A percentile compares a stretch with the other conserved stretches of the same genome.
phyloP scores from a whole-genome alignment of 2,888 invertebrate species.

The Luperina nickerlii region DNA sequence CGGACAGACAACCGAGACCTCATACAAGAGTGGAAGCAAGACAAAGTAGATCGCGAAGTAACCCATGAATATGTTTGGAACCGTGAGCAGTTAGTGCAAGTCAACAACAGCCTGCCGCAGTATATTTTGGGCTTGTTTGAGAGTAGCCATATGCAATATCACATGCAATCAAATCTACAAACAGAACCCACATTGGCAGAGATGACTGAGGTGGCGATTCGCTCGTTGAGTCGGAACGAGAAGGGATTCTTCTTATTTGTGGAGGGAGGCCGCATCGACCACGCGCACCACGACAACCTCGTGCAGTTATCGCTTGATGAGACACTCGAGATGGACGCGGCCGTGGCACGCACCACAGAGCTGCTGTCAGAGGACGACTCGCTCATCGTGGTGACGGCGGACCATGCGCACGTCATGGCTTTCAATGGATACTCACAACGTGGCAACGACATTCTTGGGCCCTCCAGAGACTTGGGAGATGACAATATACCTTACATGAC shows the following conservation, averaged over 20 bases:
- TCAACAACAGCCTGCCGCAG: constrained; percentile 87
- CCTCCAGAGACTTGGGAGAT: constrained; percentile 31
- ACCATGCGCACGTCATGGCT: constrained; percentile 93
- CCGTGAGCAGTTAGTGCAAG: constrained; percentile 87
- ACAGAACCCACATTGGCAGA: constrained; percentile 91
- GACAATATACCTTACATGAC: constrained; percentile 86
- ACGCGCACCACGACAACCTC: constrained; percentile 91
- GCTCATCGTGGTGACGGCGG: constrained; percentile 93
- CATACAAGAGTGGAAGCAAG: constrained; percentile 91
- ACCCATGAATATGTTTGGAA: constrained; percentile 90
- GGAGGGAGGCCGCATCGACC: constrained; percentile 92
- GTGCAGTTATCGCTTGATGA: constrained; percentile 92
- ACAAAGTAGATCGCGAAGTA: constrained; percentile 78
- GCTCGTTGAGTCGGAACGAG: constrained; percentile 90
- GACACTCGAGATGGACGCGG: constrained; percentile 91
- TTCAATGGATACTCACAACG: constrained; percentile 92
- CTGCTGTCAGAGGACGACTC: constrained; percentile 90
- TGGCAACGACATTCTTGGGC: constrained; percentile 74
- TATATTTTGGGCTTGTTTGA: constrained; percentile 92
- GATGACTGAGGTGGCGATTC: constrained; percentile 91
- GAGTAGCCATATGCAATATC: constrained; percentile 91
- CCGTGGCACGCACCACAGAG: constrained; percentile 86
- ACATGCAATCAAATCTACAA: constrained; percentile 87
- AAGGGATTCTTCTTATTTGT: constrained; percentile 94
- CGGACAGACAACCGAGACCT: constrained; percentile 91